phyloP scores from a whole-genome alignment of 64 coral and sea anemone genomes.

The Hydrozoanthus tunicans region DNA sequence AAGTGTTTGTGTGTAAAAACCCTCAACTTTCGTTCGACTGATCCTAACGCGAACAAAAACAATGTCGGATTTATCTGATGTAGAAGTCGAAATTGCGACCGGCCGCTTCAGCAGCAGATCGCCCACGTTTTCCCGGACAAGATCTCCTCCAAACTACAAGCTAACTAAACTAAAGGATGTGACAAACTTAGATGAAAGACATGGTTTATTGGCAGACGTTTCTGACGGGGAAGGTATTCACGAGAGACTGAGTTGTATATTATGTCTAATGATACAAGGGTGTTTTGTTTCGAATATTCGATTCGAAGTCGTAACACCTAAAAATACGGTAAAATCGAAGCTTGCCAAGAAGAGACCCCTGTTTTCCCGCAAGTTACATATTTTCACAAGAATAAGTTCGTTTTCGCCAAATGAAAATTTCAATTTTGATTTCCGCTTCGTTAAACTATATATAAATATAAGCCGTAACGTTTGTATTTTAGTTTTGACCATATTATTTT shows the following conservation, averaged over 20 bases:
- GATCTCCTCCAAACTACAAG: constrained; percentile 24
- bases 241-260: neutral
- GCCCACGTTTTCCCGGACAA: constrained; percentile 13
- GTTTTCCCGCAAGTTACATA: too few species aligned
- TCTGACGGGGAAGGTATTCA: constrained; percentile 36
- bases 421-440: too few species aligned
- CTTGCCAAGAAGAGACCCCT: too few species aligned
- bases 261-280: too few species aligned
- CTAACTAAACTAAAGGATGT: constrained; percentile 19
- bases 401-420: too few species aligned
- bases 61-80: constrained; percentile 40
- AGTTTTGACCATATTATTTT: too few species aligned
- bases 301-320: too few species aligned
- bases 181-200: neutral
- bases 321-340: too few species aligned
- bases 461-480: too few species aligned
- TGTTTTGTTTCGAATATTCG: too few species aligned
- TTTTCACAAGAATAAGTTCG: too few species aligned
- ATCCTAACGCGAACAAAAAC: neutral
- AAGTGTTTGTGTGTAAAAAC: neutral
- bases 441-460: too few species aligned
- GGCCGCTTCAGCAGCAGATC: constrained; percentile 22
- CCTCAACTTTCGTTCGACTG: neutral
- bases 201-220: neutral
- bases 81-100: constrained; percentile 41